A percentile compares a stretch with the other conserved stretches of the same genome.
Evolutionary conservation across 2,113 vertebrate genomes (phyloP).

Genomic region (Todiramphus saurophagus): DNA sequence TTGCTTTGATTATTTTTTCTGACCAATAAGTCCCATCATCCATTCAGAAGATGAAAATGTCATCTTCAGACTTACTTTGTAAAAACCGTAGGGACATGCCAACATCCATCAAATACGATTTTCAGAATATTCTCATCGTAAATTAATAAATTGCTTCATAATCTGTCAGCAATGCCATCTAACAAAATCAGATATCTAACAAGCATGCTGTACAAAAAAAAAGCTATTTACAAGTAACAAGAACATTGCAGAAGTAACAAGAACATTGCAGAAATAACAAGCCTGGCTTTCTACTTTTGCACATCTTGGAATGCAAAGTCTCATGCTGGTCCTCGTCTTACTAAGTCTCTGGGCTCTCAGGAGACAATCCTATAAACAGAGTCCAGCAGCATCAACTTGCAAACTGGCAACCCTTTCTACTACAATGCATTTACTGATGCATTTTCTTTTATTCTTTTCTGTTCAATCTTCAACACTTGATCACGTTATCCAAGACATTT

Average conservation of each 20-base stretch:
- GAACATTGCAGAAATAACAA: neutral
- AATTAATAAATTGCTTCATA: neutral
- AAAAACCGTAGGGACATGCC: neutral
- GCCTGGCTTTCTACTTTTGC: neutral
- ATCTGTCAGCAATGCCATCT: neutral
- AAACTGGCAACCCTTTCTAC: neutral
- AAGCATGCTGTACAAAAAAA: neutral
- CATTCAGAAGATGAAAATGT: neutral
- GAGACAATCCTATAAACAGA: neutral
- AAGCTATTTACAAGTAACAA: neutral
- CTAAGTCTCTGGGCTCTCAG: neutral
- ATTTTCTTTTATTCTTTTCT: neutral
- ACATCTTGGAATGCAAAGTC: neutral
- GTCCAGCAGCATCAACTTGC: neutral
- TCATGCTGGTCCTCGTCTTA: neutral
- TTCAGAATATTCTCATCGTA: neutral
- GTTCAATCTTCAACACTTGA: neutral
- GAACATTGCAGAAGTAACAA: neutral
- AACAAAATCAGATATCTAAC: neutral
- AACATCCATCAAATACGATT: neutral
- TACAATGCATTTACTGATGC: neutral
- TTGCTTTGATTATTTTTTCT: neutral
- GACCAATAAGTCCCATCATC: neutral
- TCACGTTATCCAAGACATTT: neutral
- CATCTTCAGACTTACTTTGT: neutral